Conservation (phyloP, 2,113 vertebrate species). For the Fulmarus glacialis region DNA sequence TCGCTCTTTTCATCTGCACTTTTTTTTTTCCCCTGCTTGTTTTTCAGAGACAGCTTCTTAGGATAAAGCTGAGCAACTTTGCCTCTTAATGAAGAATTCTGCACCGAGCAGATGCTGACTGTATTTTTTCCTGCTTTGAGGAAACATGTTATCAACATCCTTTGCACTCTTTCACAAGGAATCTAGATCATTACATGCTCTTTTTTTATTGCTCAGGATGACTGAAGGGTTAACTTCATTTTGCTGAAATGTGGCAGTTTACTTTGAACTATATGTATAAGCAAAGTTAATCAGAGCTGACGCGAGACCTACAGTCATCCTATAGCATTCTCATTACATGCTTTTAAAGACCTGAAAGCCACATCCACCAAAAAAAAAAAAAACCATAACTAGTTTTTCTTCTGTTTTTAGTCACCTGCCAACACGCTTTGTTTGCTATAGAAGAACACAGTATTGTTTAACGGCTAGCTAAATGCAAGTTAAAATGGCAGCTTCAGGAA, state of each 20-base stretch:
- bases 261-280: not conserved
- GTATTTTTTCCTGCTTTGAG: not conserved
- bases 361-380: not conserved
- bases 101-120: not conserved
- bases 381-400: not conserved
- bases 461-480: not conserved
- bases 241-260: not conserved
- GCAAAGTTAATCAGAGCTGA: not conserved
- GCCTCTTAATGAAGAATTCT: not conserved
- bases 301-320: not conserved
- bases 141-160: not conserved
- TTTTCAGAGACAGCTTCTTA: not conserved
- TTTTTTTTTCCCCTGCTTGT: not conserved
- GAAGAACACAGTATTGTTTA: not conserved
- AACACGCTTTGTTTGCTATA: not conserved
- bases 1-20: not conserved
- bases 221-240: not conserved
- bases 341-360: not conserved
- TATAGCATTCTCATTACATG: not conserved
- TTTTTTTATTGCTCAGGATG: not conserved
- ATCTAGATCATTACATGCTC: not conserved
- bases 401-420: slow-evolving; percentile 26
- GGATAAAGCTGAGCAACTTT: not conserved
- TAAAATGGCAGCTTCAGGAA: not conserved
- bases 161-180: not conserved